A percentile compares a stretch with the other conserved stretches of the same genome.
Evolutionary conservation across 2,797 vertebrate genomes (phyloP).

Genomic region (Vultur gryphus): DNA sequence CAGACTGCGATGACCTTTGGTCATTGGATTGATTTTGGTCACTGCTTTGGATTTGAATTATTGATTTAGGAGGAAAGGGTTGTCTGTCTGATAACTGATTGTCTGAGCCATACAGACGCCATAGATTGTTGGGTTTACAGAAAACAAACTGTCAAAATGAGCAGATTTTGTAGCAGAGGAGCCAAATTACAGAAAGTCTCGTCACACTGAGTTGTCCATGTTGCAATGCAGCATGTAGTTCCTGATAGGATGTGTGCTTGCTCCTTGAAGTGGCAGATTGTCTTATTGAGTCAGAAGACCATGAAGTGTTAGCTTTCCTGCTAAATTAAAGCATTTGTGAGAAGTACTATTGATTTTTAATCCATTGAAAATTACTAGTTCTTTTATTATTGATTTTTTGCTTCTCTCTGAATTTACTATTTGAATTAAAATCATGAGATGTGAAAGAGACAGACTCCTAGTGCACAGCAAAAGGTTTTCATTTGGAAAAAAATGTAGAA

Average conservation of each 20-base stretch:
- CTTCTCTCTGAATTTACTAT: neutral
- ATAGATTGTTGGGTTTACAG: neutral
- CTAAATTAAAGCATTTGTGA: neutral
- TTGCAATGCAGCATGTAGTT: neutral
- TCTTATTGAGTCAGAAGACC: neutral
- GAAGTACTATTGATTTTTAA: conserved; percentile 2
- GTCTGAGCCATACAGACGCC: neutral
- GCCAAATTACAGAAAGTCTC: neutral
- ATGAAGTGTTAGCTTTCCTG: neutral
- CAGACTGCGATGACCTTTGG: conserved; percentile 29
- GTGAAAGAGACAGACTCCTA: neutral
- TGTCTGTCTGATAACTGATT: neutral
- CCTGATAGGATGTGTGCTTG: neutral
- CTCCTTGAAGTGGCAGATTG: neutral
- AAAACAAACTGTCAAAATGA: neutral
- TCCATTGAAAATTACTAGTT: neutral
- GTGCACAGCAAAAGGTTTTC: neutral
- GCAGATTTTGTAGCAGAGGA: neutral
- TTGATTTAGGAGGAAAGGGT: neutral
- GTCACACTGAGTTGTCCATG: neutral
- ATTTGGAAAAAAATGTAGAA: neutral
- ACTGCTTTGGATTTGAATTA: conserved; percentile 41
- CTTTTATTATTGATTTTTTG: neutral
- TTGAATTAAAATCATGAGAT: neutral
- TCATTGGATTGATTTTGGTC: conserved; percentile 39